A percentile compares a stretch with the other conserved stretches of the same genome.
phyloP scores from a whole-genome alignment of 2,797 vertebrate genomes.

The Cyclura pinguis region DNA sequence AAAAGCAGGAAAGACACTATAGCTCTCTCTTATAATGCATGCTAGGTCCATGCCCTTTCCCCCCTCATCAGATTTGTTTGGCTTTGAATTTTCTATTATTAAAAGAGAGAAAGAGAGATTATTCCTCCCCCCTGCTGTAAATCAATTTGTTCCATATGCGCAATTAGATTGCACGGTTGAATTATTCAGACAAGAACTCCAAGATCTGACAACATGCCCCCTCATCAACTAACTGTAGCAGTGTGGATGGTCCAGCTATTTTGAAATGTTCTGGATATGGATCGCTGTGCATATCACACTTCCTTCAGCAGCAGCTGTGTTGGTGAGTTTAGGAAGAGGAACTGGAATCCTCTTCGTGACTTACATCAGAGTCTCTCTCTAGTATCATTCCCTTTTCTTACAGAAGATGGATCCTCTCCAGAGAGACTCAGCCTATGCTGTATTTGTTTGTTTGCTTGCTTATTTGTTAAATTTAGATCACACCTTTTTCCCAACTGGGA shows the following conservation, averaged over 20 bases:
- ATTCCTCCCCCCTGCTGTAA: slow-evolving; percentile 23
- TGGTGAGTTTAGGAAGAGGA: neutral
- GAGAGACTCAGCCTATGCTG: too few relatives aligned
- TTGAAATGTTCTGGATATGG: neutral
- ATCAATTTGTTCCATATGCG: slow-evolving; percentile 26
- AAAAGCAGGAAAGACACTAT: neutral
- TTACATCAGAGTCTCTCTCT: too few relatives aligned
- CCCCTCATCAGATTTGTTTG: neutral
- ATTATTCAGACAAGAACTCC: slow-evolving; percentile 23
- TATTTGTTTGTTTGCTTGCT: too few relatives aligned
- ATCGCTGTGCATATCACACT: neutral
- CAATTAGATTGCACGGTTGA: slow-evolving; percentile 35
- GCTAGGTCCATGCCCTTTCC: neutral
- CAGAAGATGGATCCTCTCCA: too few relatives aligned
- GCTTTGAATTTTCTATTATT: slow-evolving; percentile 1
- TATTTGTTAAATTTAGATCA: too few relatives aligned
- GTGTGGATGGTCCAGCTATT: neutral
- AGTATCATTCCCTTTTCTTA: too few relatives aligned
- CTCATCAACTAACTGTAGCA: neutral
- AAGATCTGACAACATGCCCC: neutral
- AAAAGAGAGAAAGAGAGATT: slow-evolving; percentile 4
- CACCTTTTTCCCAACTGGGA: too few relatives aligned
- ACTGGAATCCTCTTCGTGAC: neutral
- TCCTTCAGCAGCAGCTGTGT: neutral
- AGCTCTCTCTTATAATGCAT: neutral